A percentile compares a stretch with the other conserved stretches of the same genome.
Evolutionary conservation across 2,797 vertebrate species (phyloP).

Genomic region (Onychomys arenicola): DNA sequence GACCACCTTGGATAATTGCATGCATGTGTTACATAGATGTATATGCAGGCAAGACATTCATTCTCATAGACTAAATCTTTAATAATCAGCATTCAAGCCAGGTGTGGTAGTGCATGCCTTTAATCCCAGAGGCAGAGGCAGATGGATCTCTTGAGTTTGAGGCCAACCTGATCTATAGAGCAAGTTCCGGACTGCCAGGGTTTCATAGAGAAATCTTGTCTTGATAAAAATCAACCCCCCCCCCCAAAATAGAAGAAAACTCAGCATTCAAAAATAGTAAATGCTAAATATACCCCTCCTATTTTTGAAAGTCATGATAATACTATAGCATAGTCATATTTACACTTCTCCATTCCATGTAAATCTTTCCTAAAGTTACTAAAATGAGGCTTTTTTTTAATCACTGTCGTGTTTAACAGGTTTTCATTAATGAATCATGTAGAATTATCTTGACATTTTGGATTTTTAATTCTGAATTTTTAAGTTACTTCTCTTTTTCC

Average conservation of each 20-base stretch:
- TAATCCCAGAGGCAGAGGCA: not conserved
- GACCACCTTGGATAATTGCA: not conserved
- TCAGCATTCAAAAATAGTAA: conserved; percentile 2
- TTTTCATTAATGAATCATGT: conserved; percentile 67
- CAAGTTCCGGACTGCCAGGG: not conserved
- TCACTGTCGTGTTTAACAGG: conserved; percentile 34
- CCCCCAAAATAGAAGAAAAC: not conserved
- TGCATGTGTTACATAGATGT: not conserved
- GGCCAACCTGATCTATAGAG: not conserved
- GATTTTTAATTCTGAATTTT: conserved; percentile 59
- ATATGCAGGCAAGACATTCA: not conserved
- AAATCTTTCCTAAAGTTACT: conserved; percentile 44
- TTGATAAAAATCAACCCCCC: too few species aligned
- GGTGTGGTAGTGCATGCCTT: not conserved
- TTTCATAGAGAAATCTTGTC: not conserved
- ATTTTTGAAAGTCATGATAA: not conserved
- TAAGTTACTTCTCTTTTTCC: conserved; percentile 58
- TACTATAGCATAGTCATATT: not conserved
- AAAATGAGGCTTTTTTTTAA: conserved; percentile 33
- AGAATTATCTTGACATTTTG: conserved; percentile 65
- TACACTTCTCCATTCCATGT: conserved; percentile 21
- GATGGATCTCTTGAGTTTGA: not conserved
- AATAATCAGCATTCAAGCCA: not conserved
- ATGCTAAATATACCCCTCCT: not conserved
- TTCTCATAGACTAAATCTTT: not conserved